Percentiles rank a stretch among this genome's conserved stretches.
Conservation (phyloP, 1,140 invertebrate species). For the Drosophila kikkawai region DNA sequence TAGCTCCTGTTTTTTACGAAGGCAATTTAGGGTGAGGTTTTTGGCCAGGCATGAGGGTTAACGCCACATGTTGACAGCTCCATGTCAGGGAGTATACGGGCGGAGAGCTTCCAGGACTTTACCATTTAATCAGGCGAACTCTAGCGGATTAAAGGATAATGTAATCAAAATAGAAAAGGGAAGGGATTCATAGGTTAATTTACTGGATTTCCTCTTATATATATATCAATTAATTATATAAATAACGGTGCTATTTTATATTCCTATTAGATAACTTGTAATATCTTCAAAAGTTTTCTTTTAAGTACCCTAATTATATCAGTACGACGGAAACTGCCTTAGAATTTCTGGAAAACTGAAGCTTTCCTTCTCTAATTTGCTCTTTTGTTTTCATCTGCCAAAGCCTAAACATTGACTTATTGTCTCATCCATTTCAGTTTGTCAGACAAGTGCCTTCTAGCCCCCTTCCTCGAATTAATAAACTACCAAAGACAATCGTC, state of each 20-base stretch:
- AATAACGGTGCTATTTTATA: too few relatives aligned
- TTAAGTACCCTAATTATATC: neutral
- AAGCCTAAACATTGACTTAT: slow-evolving; percentile 21
- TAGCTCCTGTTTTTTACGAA: slow-evolving; percentile 36
- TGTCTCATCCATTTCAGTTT: slow-evolving; percentile 8
- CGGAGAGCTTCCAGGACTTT: slow-evolving; percentile 4
- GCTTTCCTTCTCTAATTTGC: neutral
- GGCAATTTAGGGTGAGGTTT: slow-evolving; percentile 52
- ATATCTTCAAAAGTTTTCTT: too few relatives aligned
- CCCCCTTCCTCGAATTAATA: slow-evolving; percentile 33
- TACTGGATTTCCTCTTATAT: too few relatives aligned
- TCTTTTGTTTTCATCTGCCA: slow-evolving; percentile 1
- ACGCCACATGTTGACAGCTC: slow-evolving; percentile 70
- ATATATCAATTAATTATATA: too few relatives aligned
- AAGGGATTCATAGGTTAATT: neutral
- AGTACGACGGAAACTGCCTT: neutral
- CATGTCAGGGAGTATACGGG: slow-evolving; percentile 11
- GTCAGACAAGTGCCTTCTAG: neutral
- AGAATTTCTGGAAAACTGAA: neutral
- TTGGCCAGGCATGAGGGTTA: slow-evolving; percentile 35
- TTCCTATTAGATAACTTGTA: too few relatives aligned
- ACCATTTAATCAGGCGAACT: slow-evolving; percentile 36
- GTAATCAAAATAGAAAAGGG: neutral
- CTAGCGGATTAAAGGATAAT: slow-evolving; percentile 7
- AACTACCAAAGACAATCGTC: slow-evolving; percentile 64